phyloP scores from a whole-genome alignment of 2,797 vertebrate genomes.

The Protonibea diacanthus region DNA sequence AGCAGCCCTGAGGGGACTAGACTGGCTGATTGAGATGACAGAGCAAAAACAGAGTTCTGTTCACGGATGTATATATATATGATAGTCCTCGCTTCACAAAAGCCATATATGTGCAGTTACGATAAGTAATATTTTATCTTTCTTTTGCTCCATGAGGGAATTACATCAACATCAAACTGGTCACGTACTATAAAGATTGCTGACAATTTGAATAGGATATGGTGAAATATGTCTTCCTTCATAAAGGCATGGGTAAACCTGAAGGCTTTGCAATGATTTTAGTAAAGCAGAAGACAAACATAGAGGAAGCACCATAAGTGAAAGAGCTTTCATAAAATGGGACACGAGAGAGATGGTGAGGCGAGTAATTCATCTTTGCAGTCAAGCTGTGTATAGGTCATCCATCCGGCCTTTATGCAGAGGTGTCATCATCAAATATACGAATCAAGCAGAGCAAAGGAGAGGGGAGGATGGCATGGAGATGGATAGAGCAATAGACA shows the following conservation, averaged over 20 bases:
- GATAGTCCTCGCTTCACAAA: background rate
- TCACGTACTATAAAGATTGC: background rate
- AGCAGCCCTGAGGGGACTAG: constrained; percentile 16
- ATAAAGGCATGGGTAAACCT: background rate
- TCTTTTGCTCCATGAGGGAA: background rate
- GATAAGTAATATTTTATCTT: too few relatives aligned
- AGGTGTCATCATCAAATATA: constrained; percentile 49
- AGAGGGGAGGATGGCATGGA: constrained; percentile 33
- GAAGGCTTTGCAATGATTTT: constrained; percentile 2
- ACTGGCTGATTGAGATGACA: constrained; percentile 28
- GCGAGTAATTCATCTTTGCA: constrained; percentile 48
- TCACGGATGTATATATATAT: background rate
- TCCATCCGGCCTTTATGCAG: constrained; percentile 48
- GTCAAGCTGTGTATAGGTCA: constrained; percentile 46
- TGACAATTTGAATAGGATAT: background rate
- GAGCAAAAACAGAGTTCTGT: constrained; percentile 18
- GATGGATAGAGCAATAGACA: constrained; percentile 41
- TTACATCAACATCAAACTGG: background rate
- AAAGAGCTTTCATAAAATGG: constrained; percentile 32
- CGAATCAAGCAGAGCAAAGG: constrained; percentile 34
- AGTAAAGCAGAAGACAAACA: constrained; percentile 34
- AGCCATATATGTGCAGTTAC: background rate
- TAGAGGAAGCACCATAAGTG: background rate
- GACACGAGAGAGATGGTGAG: constrained; percentile 31
- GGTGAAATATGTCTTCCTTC: constrained; percentile 1